Percentiles rank a stretch among this genome's conserved stretches.
Conservation (phyloP, 23 tunicate genomes). For the Styela clava region DNA sequence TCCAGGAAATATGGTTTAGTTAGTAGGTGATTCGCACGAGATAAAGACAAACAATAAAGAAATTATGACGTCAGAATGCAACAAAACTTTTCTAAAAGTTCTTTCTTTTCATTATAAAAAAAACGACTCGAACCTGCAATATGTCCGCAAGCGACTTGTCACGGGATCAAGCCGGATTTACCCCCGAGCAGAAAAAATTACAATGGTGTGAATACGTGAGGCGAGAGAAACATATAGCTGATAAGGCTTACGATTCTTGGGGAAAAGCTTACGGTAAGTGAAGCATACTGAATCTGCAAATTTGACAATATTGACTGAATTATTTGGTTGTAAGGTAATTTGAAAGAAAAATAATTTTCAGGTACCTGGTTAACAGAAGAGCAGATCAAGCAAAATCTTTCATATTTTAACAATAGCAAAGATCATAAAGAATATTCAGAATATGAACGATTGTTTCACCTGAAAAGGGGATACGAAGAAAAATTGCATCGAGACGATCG, state of each 20-base stretch:
- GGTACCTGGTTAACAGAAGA: conserved; percentile 46
- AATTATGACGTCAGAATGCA: too few relatives aligned
- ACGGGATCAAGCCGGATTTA: conserved; percentile 3
- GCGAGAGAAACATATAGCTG: conserved; percentile 29
- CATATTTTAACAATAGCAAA: conserved; percentile 76
- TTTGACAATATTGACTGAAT: too few relatives aligned
- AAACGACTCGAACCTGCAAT: too few relatives aligned
- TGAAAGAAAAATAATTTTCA: too few relatives aligned
- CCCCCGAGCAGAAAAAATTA: conserved; percentile 54
- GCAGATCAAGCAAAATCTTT: conserved; percentile 15
- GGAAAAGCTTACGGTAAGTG: conserved; percentile 49
- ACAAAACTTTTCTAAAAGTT: too few relatives aligned
- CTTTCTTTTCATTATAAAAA: too few relatives aligned
- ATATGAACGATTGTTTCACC: conserved; percentile 61
- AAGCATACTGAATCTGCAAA: too few relatives aligned
- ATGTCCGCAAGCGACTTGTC: not conserved
- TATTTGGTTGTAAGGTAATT: too few relatives aligned
- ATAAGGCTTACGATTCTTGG: conserved; percentile 33
- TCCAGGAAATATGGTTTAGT: too few relatives aligned
- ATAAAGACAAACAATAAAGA: too few relatives aligned
- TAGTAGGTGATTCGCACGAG: too few relatives aligned
- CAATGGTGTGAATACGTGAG: conserved; percentile 65
- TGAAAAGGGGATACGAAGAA: conserved; percentile 52
- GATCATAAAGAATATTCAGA: conserved; percentile 40
- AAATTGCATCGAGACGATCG: conserved; percentile 76